Evolutionary conservation across 2,797 vertebrate species (phyloP).

Genomic region (Bradypodion pumilum): DNA sequence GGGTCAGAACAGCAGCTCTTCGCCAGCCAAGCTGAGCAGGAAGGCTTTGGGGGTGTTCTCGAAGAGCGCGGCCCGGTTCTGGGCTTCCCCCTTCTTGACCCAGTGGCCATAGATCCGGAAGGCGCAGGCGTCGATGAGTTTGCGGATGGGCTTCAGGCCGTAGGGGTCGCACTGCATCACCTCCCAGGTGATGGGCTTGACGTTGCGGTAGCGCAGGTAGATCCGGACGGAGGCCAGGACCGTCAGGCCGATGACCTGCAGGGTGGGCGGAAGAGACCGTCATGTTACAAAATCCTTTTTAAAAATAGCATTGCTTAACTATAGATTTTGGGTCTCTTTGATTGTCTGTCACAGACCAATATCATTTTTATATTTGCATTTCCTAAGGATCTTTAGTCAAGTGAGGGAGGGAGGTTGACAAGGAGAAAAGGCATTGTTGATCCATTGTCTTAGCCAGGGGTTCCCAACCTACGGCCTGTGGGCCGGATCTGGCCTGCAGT

Average conservation of each 20-base stretch:
- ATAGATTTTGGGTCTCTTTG: no score
- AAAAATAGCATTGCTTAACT: no score
- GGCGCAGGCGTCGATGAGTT: conserved; percentile 93
- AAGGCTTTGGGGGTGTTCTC: conserved; percentile 96
- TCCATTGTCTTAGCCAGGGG: no score
- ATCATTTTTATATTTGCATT: no score
- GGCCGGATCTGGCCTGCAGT: no score
- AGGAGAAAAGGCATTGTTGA: no score
- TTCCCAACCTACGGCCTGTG: no score
- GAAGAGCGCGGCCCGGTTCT: conserved; percentile 96
- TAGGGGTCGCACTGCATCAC: conserved; percentile 92
- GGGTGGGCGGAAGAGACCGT: no score
- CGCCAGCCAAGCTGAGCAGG: conserved; percentile 82
- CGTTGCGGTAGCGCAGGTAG: conserved; percentile 91
- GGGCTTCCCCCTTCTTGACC: conserved; percentile 97
- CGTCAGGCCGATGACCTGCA: conserved; percentile 92
- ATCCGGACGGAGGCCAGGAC: conserved; percentile 93
- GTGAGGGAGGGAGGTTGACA: no score
- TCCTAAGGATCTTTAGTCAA: no score
- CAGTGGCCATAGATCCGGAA: conserved; percentile 98
- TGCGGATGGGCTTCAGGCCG: conserved; percentile 89
- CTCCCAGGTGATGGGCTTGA: conserved; percentile 90
- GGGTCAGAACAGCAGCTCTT: conserved; percentile 72
- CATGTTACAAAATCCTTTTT: no score
- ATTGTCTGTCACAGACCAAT: no score